These are phyloP conservation scores for Mastomys coucha DNA, from an alignment of 2,113 vertebrate species.

Conservation along the genomic window DNA sequence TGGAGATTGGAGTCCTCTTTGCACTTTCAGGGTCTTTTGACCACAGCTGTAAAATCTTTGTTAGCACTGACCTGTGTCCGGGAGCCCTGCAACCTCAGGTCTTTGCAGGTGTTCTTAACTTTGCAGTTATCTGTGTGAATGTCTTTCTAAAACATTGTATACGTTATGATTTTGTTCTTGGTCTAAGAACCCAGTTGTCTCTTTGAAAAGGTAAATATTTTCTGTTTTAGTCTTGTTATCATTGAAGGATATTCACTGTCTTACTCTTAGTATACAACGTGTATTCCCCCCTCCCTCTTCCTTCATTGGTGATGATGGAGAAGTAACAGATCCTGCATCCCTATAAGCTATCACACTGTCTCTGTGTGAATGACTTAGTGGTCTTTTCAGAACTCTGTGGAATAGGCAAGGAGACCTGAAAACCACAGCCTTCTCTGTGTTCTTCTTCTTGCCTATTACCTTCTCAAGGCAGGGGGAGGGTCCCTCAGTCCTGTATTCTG, in stretches of 20 bases:
- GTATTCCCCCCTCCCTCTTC: not conserved
- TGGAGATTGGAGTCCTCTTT: not conserved
- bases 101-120: not conserved
- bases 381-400: not conserved
- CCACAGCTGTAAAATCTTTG: not conserved
- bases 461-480: not conserved
- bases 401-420: not conserved
- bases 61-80: not conserved
- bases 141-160: not conserved
- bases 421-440: not conserved
- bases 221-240: not conserved
- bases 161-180: slow-evolving; percentile 32
- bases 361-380: not conserved
- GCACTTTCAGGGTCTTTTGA: not conserved
- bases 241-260: not conserved
- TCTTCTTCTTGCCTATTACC: not conserved
- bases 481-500: no score
- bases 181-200: not conserved
- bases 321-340: not conserved
- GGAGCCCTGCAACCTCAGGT: not conserved
- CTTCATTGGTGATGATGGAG: not conserved
- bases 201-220: not conserved
- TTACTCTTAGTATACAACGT: not conserved
- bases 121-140: not conserved
- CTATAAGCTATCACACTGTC: not conserved